phyloP scores from a whole-genome alignment of 1,140 invertebrate species.

The Brachionus koreanus region DNA sequence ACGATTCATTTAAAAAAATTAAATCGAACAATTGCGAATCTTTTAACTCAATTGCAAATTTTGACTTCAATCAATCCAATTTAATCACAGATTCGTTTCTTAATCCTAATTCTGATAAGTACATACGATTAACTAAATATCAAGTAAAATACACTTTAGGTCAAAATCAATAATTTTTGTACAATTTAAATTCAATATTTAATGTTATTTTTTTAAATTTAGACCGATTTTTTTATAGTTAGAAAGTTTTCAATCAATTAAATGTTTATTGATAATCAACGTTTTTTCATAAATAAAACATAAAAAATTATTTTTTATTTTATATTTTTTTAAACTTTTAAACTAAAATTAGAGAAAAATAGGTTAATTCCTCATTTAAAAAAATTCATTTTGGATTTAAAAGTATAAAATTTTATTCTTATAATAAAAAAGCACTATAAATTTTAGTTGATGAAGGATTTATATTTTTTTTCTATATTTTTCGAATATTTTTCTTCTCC shows the following conservation, averaged over 20 bases:
- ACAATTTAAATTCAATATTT: background rate
- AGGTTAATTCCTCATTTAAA: too few relatives aligned
- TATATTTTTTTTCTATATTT: too few relatives aligned
- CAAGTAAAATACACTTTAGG: constrained; percentile 1
- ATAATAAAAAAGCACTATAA: too few relatives aligned
- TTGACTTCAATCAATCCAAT: constrained; percentile 25
- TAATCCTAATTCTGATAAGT: background rate
- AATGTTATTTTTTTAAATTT: background rate
- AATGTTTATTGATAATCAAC: background rate
- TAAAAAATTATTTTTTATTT: too few relatives aligned
- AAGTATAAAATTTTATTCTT: too few relatives aligned
- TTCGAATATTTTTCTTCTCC: too few relatives aligned
- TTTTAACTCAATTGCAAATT: background rate
- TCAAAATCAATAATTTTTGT: background rate
- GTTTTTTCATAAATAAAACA: too few relatives aligned
- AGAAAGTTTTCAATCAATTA: too few relatives aligned
- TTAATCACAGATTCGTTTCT: background rate
- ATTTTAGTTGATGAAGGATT: too few relatives aligned
- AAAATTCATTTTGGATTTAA: too few relatives aligned
- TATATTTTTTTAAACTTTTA: too few relatives aligned
- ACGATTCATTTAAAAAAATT: background rate
- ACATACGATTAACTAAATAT: background rate
- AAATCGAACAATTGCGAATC: background rate
- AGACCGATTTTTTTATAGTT: background rate
- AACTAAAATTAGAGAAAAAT: too few relatives aligned